phyloP scores from a whole-genome alignment of 1,140 invertebrate species.

The Nylanderia fulva region DNA sequence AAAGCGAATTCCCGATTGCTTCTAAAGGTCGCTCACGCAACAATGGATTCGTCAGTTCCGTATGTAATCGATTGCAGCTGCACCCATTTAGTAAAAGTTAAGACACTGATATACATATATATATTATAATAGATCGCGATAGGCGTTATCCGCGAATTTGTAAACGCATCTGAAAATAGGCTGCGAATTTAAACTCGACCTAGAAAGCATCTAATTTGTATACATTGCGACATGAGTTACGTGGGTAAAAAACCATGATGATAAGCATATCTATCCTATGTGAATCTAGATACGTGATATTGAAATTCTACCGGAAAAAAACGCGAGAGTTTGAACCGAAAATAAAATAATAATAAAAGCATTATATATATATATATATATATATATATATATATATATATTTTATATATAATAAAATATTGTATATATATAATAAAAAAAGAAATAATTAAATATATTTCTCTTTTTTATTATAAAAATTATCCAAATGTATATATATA shows the following conservation, averaged over 20 bases:
- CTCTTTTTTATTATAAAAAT: too few relatives aligned
- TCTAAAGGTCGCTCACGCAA: conserved; percentile 47
- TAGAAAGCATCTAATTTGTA: conserved; percentile 43
- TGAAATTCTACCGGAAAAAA: conserved; percentile 15
- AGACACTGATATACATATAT: conserved; percentile 34
- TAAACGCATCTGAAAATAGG: conserved; percentile 36
- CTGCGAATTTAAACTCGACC: conserved; percentile 29
- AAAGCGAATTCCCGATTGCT: conserved; percentile 18
- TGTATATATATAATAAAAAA: too few relatives aligned
- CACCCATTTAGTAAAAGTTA: conserved; percentile 55
- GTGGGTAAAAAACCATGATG: conserved; percentile 35
- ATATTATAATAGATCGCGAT: conserved; percentile 32
- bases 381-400: too few relatives aligned
- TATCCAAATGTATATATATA: too few relatives aligned
- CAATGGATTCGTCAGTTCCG: conserved; percentile 37
- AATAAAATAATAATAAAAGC: too few relatives aligned
- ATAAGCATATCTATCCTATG: not conserved
- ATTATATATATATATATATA: too few relatives aligned
- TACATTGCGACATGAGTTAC: conserved; percentile 39
- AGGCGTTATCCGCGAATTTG: conserved; percentile 39
- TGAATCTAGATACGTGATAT: not conserved
- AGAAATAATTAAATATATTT: too few relatives aligned
- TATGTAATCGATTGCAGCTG: conserved; percentile 50
- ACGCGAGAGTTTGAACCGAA: too few relatives aligned
- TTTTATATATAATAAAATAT: too few relatives aligned